phyloP scores from a whole-genome alignment of 2,113 vertebrate genomes.

The Tamias sibiricus region DNA sequence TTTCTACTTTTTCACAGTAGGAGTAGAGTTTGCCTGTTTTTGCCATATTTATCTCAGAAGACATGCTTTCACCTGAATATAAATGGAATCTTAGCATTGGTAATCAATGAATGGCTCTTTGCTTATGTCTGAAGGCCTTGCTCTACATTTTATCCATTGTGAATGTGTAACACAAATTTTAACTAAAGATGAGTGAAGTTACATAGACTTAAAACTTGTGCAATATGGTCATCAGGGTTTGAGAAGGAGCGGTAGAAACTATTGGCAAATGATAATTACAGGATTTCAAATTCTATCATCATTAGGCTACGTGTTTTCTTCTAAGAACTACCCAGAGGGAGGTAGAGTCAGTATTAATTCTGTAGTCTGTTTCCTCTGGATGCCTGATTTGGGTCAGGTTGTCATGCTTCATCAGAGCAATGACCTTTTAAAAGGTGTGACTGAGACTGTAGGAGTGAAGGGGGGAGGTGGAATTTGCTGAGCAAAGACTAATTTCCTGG shows the following conservation, averaged over 20 bases:
- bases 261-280: conserved; percentile 66
- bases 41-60: neutral
- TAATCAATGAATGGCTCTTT: neutral
- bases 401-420: neutral
- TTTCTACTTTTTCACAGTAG: neutral
- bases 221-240: neutral
- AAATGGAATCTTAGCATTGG: neutral
- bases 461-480: conserved; percentile 60
- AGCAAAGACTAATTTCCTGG: conserved; percentile 30
- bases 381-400: conserved; percentile 37
- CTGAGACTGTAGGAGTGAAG: conserved; percentile 55
- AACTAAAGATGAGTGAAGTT: neutral
- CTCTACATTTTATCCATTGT: neutral
- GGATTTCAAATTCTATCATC: conserved; percentile 47
- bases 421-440: conserved; percentile 59
- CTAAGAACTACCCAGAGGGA: neutral
- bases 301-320: neutral
- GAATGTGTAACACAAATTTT: neutral
- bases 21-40: neutral
- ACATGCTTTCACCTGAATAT: neutral
- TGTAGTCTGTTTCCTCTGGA: neutral
- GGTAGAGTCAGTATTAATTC: neutral
- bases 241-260: conserved; percentile 37
- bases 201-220: conserved; percentile 22
- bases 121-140: neutral